Percentiles rank a stretch among this genome's conserved stretches.
phyloP scores from a whole-genome alignment of 2,888 invertebrate genomes.

The Dyspetes luteomarginatus region DNA sequence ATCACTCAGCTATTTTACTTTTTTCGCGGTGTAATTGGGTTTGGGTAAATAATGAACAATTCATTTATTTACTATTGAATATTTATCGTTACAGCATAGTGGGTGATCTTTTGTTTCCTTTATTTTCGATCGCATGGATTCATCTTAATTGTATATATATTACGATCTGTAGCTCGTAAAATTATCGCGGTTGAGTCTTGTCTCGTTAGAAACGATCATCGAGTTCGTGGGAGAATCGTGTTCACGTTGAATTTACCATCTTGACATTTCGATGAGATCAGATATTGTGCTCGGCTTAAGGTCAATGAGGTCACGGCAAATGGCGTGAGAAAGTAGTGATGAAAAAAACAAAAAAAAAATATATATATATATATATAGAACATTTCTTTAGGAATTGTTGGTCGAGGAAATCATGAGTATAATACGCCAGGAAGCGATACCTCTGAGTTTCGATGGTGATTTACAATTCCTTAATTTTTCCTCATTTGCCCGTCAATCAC shows the following conservation, averaged over 20 bases:
- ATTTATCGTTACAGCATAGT: too few species aligned
- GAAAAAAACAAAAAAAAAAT: too few species aligned
- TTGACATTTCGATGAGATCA: conserved; percentile 53
- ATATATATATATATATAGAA: neutral
- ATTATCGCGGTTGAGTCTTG: neutral
- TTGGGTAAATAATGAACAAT: neutral
- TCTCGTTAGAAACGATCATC: conserved; percentile 11
- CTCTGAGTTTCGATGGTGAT: conserved; percentile 86
- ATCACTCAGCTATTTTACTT: neutral
- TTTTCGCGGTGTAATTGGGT: neutral
- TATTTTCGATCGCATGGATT: neutral
- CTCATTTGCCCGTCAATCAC: conserved; percentile 85
- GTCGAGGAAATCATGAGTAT: conserved; percentile 84
- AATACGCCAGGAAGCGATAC: conserved; percentile 85
- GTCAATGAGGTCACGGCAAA: conserved; percentile 18
- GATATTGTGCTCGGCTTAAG: neutral
- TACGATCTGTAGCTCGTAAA: neutral
- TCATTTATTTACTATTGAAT: too few species aligned
- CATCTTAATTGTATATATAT: too few species aligned
- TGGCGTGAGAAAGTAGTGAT: conserved; percentile 45
- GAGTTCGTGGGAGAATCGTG: conserved; percentile 54
- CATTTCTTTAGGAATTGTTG: conserved; percentile 83
- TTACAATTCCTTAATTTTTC: conserved; percentile 87
- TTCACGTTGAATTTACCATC: conserved; percentile 33
- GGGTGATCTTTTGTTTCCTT: too few species aligned